Evolutionary conservation across 2,797 vertebrate species (phyloP).

Genomic region (Acipenser oxyrinchus): DNA sequence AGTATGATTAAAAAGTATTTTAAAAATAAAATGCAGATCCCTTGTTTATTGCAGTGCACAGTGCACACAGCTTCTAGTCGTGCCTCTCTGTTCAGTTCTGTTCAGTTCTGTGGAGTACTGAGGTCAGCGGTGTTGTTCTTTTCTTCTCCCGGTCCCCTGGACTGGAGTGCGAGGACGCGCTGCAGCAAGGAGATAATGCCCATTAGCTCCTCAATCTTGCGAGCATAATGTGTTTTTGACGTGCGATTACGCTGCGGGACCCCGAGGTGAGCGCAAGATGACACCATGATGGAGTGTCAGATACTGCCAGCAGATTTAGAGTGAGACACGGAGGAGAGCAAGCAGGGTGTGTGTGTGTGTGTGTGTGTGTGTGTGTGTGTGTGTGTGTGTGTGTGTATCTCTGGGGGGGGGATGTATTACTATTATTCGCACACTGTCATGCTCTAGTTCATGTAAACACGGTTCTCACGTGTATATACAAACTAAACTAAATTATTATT

Average conservation of each 20-base stretch:
- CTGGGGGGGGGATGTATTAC: too few species aligned
- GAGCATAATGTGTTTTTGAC: constrained; percentile 59
- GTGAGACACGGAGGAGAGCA: constrained; percentile 9
- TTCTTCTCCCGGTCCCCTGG: constrained; percentile 23
- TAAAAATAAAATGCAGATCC: too few species aligned
- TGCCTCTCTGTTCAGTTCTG: too few species aligned
- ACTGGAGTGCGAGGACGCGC: constrained; percentile 28
- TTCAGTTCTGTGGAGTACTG: too few species aligned
- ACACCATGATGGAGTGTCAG: constrained; percentile 74
- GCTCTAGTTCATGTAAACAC: too few species aligned
- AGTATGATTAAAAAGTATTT: too few species aligned
- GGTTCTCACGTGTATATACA: too few species aligned
- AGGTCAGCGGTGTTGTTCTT: too few species aligned
- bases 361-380: constrained; percentile 4
- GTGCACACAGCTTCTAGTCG: too few species aligned
- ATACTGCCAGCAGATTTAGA: constrained; percentile 62
- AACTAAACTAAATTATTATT: too few species aligned
- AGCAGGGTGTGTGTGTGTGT: constrained; percentile 8
- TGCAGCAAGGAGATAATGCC: constrained; percentile 39
- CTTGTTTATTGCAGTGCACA: too few species aligned
- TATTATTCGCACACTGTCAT: too few species aligned
- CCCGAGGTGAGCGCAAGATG: constrained; percentile 39
- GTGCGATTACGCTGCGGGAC: constrained; percentile 42
- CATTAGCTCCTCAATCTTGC: constrained; percentile 66
- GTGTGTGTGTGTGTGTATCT: constrained; percentile 10